Evolutionary conservation across 2,113 vertebrate genomes (phyloP).

Genomic region (Onychorhynchus coronatus): DNA sequence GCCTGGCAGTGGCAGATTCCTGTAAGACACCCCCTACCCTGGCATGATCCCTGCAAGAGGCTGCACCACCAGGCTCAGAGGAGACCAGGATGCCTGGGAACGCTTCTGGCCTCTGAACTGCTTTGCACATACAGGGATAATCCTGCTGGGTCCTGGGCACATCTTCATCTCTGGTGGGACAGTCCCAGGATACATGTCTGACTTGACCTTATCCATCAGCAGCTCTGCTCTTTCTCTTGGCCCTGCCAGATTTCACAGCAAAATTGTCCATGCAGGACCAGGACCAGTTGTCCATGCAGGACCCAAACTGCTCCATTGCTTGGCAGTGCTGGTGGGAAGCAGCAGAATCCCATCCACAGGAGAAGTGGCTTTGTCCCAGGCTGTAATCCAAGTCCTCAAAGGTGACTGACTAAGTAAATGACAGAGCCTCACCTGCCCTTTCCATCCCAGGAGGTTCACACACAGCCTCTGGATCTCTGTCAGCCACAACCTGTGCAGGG

Average conservation of each 20-base stretch:
- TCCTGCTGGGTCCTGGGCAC: background rate
- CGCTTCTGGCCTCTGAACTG: too few species aligned
- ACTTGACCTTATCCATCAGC: background rate
- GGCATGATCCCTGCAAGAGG: background rate
- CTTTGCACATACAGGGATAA: accelerated
- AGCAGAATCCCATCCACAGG: background rate
- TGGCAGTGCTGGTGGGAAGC: background rate
- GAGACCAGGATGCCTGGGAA: background rate
- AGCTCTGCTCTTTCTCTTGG: background rate
- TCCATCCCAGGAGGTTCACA: background rate
- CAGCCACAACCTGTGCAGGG: background rate
- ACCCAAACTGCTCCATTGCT: background rate
- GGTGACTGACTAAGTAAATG: background rate
- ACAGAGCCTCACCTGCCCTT: background rate
- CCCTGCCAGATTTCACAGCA: background rate
- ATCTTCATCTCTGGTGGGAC: background rate
- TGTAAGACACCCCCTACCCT: background rate
- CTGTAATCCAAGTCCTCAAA: background rate
- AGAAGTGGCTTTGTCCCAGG: background rate
- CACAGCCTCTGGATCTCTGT: background rate
- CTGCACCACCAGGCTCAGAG: background rate
- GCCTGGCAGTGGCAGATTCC: background rate
- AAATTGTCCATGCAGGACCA: background rate
- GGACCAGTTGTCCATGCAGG: background rate
- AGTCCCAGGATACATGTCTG: background rate